Conservation (phyloP, 2,113 vertebrate species). For the Hydrochoerus hydrochaeris region DNA sequence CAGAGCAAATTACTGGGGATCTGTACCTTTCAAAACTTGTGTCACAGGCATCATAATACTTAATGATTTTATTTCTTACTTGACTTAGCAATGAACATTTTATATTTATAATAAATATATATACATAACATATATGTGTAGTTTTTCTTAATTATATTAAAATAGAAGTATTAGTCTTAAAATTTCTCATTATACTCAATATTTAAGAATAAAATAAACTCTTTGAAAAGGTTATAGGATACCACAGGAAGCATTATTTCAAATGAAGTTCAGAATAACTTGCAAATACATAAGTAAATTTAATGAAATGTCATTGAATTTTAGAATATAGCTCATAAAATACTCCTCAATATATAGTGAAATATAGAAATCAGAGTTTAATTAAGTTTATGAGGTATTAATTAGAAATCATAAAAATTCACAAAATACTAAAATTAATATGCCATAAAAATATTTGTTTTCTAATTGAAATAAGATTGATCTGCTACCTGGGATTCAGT, state of each 20-base stretch:
- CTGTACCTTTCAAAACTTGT: background rate
- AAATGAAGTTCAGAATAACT: background rate
- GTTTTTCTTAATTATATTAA: background rate
- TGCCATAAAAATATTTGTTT: slow-evolving; percentile 47
- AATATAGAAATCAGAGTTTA: background rate
- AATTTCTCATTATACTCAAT: background rate
- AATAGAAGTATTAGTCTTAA: background rate
- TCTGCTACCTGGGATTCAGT: background rate
- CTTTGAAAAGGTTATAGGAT: background rate
- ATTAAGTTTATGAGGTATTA: background rate
- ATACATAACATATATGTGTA: background rate
- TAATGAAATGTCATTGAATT: background rate
- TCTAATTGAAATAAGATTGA: slow-evolving; percentile 53
- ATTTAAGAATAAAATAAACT: background rate
- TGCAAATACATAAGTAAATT: background rate
- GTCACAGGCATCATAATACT: background rate
- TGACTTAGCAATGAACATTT: background rate
- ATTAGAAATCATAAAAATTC: slow-evolving; percentile 33
- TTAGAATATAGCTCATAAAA: background rate
- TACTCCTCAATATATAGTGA: background rate
- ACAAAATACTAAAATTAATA: slow-evolving; percentile 51
- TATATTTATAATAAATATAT: background rate
- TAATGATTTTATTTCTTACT: background rate
- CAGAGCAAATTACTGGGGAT: background rate
- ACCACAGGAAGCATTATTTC: background rate